Evolutionary conservation across 2,888 invertebrate genomes (phyloP), one percentile per base, ranked within the genome.

Genomic region (Caenorhabditis japonica): DNA sequence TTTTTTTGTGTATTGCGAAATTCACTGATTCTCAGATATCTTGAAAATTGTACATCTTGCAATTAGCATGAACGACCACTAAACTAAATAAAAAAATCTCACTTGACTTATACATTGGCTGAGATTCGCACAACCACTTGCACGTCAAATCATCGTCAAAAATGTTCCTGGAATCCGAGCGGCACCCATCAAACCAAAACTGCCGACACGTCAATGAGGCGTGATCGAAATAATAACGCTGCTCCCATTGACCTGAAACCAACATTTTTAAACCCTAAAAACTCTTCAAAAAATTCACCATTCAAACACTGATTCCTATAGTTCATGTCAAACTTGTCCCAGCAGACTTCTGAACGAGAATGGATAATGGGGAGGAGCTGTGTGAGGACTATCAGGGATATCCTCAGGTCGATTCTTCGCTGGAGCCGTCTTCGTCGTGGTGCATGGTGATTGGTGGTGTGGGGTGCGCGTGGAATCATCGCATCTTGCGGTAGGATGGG

Each of bases 111-210:
- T 84, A 83, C 80, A 83, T 79, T 12, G 83, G 81, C 53, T 82
- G 83, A 15, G 81, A 76, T 61, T 86, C 85, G 55, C 87, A 87
- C 21, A 87, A 69, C 85, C 85, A 86, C 58, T 87, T 83, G 59
- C 87, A 87, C 13, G 84, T 85, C 38, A 84, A 70, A 39, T 80
- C 66, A 58, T 87, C 87, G 21, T 84, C 84, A 64, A 87, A 87
- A 43, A 85, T 77, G 71, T 87, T 87, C 15, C 84, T 66, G 7
- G 80, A 81, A 51, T 69, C 79, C 21, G 76, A 75, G 10, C 76
- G 80, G 61, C 86, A 85, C 7, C 84, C 81, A 52, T 84, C 86
- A 60, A 80, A 85, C 83, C 81, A 82, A 43, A 81, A 83, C 58
- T 75, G 80, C 12, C 80, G 68, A 36, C 85, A 87, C 23, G 84